Evolutionary conservation across 2,888 invertebrate genomes (phyloP), one percentile per base, ranked within the genome.

Genomic region (Philaethria dido): DNA sequence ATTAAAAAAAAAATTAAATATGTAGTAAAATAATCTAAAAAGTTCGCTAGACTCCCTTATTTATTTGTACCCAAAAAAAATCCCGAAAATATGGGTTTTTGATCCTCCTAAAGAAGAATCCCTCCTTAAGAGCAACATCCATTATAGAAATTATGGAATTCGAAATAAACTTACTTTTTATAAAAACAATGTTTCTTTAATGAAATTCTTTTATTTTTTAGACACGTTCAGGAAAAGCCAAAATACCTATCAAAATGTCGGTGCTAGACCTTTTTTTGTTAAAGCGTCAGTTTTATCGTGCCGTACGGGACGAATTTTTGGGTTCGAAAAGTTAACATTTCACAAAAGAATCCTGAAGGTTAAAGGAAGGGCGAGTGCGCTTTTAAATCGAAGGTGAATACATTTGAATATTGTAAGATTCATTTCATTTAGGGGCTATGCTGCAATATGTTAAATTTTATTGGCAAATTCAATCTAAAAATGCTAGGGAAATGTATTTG

Each of bases 261-360:
- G 20, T 42, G 6, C 22, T 3, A 25, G 4, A n/a, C 13, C 50
- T 18, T 25, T 25, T 25, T 18, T 18, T 44, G 14, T 44, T 3
- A 39, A 16, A 25, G 13, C 50, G 33, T 62, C n/a, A 47, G n/a
- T 57, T 69, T 68, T 55, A 64, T 65, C 50, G 44, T 18, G n/a
- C 42, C 8, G 47, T 33, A 60, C 22, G 42, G 42, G 22, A 25
- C 57, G 55, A 44, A 67, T 55, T 64, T 71, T 67, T 48, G 69
- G 44, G 39, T 50, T 60, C 54, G 55, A 60, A 55, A 66, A 52
- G 44, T 66, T 66, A 55, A 61, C 64, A n/a, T 57, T 64, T 60
- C 57, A 57, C 61, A 68, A 64, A 66, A 60, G 61, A 16, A 20
- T 50, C 44, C 60, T 39, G 48, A 45, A 68, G 69, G 63, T 59